phyloP scores from a whole-genome alignment of 2,797 vertebrate species.

The Tokudaia muenninki region DNA sequence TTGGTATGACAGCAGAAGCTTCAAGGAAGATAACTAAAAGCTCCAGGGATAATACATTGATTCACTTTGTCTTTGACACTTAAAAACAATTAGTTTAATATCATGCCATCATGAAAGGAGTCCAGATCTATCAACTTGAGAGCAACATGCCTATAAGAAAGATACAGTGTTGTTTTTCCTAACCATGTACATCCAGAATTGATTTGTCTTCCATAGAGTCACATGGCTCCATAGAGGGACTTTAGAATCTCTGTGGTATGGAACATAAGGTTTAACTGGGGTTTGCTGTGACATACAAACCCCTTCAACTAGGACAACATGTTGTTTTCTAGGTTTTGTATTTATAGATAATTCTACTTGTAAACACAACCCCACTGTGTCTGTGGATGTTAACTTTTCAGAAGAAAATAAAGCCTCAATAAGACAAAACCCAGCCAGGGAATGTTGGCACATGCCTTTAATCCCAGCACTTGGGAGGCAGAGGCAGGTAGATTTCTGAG shows the following conservation, averaged over 20 bases:
- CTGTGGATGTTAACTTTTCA: not conserved
- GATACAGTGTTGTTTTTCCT: not conserved
- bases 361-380: not conserved
- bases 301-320: not conserved
- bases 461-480: too few species aligned
- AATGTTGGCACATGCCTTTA: too few species aligned
- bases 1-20: not conserved
- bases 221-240: not conserved
- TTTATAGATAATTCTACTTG: not conserved
- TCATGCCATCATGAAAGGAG: conserved; percentile 2
- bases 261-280: not conserved
- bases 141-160: not conserved
- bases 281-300: not conserved
- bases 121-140: not conserved
- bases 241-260: too few species aligned
- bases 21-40: not conserved
- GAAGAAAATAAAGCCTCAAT: not conserved
- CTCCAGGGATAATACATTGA: not conserved
- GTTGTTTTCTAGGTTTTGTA: not conserved
- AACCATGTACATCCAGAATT: not conserved
- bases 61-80: conserved; percentile 1
- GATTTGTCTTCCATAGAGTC: not conserved
- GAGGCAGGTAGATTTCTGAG: too few species aligned
- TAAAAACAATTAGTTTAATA: not conserved
- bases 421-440: not conserved